Evolutionary conservation across 2,888 invertebrate species (phyloP).

Genomic region (Loripinus fragilis): DNA sequence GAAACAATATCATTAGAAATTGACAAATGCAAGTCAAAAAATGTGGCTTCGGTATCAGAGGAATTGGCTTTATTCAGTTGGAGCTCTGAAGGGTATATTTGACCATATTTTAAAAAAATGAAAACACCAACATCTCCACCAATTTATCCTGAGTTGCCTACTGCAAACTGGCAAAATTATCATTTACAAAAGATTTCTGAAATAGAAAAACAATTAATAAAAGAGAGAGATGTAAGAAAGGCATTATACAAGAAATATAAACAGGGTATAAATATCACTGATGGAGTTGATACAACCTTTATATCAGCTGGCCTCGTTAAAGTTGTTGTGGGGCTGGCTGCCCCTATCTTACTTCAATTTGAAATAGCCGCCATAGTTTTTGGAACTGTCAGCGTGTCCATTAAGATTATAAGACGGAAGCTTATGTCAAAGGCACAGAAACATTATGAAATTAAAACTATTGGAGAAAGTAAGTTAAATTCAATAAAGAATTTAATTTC

Average conservation of each 20-base stretch:
- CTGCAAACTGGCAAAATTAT: slow-evolving; percentile 45
- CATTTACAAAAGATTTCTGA: slow-evolving; percentile 47
- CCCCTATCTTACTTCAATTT: slow-evolving; percentile 30
- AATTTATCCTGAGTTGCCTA: slow-evolving; percentile 41
- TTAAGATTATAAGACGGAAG: background rate
- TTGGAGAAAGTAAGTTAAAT: background rate
- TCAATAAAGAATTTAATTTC: too few relatives aligned
- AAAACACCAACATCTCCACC: slow-evolving; percentile 44
- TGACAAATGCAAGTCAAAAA: too few relatives aligned
- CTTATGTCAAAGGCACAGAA: background rate
- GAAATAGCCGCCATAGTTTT: slow-evolving; percentile 34
- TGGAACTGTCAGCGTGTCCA: slow-evolving; percentile 16
- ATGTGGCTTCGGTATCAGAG: too few relatives aligned
- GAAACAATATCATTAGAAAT: too few relatives aligned
- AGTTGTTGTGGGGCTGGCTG: slow-evolving; percentile 21
- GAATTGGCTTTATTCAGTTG: too few relatives aligned
- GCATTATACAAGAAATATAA: slow-evolving; percentile 47
- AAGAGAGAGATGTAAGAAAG: slow-evolving; percentile 24
- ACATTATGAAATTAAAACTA: background rate
- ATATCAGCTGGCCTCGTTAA: slow-evolving; percentile 37
- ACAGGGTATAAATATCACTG: slow-evolving; percentile 40
- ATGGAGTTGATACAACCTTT: slow-evolving; percentile 45
- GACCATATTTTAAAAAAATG: slow-evolving; percentile 31
- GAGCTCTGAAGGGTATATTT: too few relatives aligned
- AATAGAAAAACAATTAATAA: slow-evolving; percentile 17